Conservation (phyloP, 1,140 invertebrate species). For the Halotydeus destructor region DNA sequence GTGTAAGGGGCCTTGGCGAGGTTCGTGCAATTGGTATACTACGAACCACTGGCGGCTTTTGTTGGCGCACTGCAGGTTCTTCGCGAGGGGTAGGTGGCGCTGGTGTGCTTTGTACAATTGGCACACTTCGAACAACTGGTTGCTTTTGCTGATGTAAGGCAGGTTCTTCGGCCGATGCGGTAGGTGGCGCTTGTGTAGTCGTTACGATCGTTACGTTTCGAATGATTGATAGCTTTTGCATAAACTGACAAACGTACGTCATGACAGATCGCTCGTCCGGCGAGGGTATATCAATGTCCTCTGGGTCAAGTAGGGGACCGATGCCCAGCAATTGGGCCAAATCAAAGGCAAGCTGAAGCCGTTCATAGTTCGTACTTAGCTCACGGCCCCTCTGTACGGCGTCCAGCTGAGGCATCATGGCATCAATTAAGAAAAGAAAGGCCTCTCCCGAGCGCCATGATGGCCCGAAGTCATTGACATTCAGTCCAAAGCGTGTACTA, state of each 20-base stretch:
- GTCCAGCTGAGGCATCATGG: conserved; percentile 76
- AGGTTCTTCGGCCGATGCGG: no score
- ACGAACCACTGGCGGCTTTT: no score
- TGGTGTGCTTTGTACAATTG: no score
- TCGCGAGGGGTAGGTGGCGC: no score
- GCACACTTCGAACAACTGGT: no score
- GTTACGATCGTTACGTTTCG: no score
- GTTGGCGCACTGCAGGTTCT: no score
- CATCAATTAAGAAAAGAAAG: conserved; percentile 85
- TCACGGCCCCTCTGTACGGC: conserved; percentile 52
- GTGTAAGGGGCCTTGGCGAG: no score
- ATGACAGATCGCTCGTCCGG: conserved; percentile 97
- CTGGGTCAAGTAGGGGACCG: conserved; percentile 70
- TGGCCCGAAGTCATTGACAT: conserved; percentile 80
- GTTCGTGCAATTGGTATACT: no score
- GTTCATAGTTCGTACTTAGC: conserved; percentile 44
- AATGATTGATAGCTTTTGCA: no score
- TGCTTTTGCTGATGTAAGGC: no score
- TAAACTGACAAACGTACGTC: conserved; percentile 77
- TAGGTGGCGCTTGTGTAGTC: no score
- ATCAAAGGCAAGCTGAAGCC: conserved; percentile 78
- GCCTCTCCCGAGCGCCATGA: conserved; percentile 93
- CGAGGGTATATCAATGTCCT: conserved; percentile 89
- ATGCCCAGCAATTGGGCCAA: conserved; percentile 80
- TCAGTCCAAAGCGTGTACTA: neutral